Conservation (phyloP, 2,113 vertebrate species). For the Muscicapa adusta region DNA sequence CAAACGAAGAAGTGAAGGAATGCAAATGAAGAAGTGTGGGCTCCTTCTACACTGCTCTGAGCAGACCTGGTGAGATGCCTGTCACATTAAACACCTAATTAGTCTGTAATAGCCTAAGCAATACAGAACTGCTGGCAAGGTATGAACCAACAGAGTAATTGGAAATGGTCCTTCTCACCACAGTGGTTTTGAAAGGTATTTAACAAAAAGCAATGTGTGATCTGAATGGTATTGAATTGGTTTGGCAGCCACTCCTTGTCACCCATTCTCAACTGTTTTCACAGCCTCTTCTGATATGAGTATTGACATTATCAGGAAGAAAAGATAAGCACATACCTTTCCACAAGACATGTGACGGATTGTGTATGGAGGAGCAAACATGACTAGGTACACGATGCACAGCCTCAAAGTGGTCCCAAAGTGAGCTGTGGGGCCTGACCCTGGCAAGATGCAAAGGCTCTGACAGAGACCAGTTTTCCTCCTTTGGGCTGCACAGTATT, state of each 20-base stretch:
- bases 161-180: not conserved
- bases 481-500: not conserved
- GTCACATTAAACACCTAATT: not conserved
- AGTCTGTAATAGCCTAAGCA: not conserved
- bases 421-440: not conserved
- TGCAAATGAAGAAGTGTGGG: not conserved
- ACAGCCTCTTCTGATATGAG: not conserved
- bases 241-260: not conserved
- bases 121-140: not conserved
- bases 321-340: not conserved
- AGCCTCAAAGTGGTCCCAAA: rapidly evolving
- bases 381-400: not conserved
- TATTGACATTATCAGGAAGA: not conserved
- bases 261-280: not conserved
- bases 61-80: not conserved
- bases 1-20: not conserved
- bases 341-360: rapidly evolving
- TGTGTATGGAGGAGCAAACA: not conserved
- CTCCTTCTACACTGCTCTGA: not conserved
- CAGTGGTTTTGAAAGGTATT: not conserved
- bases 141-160: not conserved
- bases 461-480: not conserved
- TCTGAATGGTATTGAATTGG: rapidly evolving
- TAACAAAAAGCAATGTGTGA: not conserved
- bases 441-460: not conserved